Evolutionary conservation across 1,140 invertebrate genomes (phyloP).

Genomic region (Pteromalus puparum): DNA sequence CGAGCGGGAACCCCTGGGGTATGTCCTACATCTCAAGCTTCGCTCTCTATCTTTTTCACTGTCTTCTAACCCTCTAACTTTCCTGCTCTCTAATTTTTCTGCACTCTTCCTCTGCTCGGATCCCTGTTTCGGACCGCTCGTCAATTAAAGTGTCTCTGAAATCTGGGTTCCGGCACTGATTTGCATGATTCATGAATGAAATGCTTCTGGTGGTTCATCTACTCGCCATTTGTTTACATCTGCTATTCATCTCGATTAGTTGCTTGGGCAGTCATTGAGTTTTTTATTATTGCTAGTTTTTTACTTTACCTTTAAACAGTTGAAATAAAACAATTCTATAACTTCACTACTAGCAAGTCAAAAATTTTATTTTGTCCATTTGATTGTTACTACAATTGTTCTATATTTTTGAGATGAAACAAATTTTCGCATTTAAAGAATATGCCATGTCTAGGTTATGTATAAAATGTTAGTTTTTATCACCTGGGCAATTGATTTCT

Average conservation of each 20-base stretch:
- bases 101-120: not conserved
- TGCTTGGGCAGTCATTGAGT: not conserved
- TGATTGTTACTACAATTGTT: too few relatives aligned
- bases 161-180: not conserved
- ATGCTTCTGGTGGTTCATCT: not conserved
- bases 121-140: not conserved
- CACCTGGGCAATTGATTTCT: not conserved
- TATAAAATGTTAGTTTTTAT: not conserved
- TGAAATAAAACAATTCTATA: not conserved
- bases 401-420: too few relatives aligned
- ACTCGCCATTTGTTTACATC: slow-evolving; percentile 21
- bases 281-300: not conserved
- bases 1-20: slow-evolving; percentile 87
- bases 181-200: not conserved
- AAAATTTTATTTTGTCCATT: too few relatives aligned
- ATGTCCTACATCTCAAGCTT: slow-evolving; percentile 72
- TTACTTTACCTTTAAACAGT: not conserved
- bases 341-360: not conserved
- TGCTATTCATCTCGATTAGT: not conserved
- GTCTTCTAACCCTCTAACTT: not conserved
- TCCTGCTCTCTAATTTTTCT: not conserved
- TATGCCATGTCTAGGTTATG: not conserved
- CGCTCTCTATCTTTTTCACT: not conserved
- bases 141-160: not conserved
- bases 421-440: too few relatives aligned